A percentile compares a stretch with the other conserved stretches of the same genome.
These are phyloP conservation scores for Diachrysia chrysitis DNA, from an alignment of 2,888 invertebrate species.

Conservation along the genomic window DNA sequence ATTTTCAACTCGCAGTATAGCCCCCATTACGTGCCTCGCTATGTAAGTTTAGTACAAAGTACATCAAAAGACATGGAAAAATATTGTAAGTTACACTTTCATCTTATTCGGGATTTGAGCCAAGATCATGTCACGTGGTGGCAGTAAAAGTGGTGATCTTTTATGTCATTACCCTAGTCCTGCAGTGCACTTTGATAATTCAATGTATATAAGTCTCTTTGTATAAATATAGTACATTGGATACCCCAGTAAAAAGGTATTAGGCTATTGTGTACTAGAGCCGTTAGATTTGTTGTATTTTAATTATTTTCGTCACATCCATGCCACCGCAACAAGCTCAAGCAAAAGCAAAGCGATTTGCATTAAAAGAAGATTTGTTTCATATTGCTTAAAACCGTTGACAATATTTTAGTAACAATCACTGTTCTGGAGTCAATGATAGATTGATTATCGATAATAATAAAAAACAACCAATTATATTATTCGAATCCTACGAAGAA, in stretches of 20 bases:
- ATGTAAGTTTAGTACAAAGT: too few species aligned
- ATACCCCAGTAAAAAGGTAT: slow-evolving; percentile 16
- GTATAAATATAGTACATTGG: slow-evolving; percentile 23
- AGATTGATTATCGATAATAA: slow-evolving; percentile 33
- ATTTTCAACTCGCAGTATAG: too few species aligned
- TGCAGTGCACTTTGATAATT: too few species aligned
- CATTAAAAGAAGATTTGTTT: slow-evolving; percentile 61
- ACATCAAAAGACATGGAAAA: too few species aligned
- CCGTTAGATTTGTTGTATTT: slow-evolving; percentile 26
- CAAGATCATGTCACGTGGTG: too few species aligned
- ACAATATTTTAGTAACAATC: slow-evolving; percentile 59
- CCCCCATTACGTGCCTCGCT: too few species aligned
- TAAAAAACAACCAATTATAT: background rate
- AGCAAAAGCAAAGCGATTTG: slow-evolving; percentile 87
- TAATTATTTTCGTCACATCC: slow-evolving; percentile 68
- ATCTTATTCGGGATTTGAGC: too few species aligned
- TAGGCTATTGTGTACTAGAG: slow-evolving; percentile 34
- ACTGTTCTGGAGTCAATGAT: slow-evolving; percentile 68
- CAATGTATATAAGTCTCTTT: too few species aligned
- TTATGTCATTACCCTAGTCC: too few species aligned
- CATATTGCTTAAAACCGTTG: slow-evolving; percentile 40
- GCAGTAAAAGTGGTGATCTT: too few species aligned
- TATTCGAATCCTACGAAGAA: background rate
- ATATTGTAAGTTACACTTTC: too few species aligned
- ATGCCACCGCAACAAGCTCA: slow-evolving; percentile 83